phyloP scores from a whole-genome alignment of 2,113 vertebrate genomes.

The Desmodus rotundus region DNA sequence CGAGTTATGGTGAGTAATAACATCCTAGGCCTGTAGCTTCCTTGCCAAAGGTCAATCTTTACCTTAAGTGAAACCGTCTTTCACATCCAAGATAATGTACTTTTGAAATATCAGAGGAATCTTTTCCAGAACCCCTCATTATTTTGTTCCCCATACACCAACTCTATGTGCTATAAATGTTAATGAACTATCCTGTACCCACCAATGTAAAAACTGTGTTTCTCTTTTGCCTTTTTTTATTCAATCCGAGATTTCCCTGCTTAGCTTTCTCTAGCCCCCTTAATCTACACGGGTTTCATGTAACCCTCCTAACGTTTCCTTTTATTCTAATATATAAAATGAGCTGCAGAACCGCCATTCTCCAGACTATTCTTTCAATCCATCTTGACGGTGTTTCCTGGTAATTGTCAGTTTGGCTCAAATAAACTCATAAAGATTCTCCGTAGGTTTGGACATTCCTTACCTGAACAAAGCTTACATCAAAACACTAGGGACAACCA shows the following conservation, averaged over 20 bases:
- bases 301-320: not conserved
- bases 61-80: not conserved
- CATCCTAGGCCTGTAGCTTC: not conserved
- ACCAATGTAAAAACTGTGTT: not conserved
- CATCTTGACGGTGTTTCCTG: not conserved
- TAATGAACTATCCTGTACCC: not conserved
- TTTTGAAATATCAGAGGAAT: not conserved
- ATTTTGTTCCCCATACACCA: not conserved
- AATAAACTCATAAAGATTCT: not conserved
- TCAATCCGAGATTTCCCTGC: not conserved
- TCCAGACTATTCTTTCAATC: not conserved
- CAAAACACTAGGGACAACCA: not conserved
- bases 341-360: not conserved
- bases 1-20: not conserved
- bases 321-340: not conserved
- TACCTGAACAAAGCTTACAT: not conserved
- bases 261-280: not conserved
- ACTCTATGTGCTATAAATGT: not conserved
- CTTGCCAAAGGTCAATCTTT: not conserved
- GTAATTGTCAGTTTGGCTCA: not conserved
- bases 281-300: not conserved
- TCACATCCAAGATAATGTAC: not conserved
- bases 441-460: not conserved
- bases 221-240: not conserved
- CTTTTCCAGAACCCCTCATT: not conserved